Evolutionary conservation across 2,888 invertebrate species (phyloP).

Genomic region (Acleris holmiana): DNA sequence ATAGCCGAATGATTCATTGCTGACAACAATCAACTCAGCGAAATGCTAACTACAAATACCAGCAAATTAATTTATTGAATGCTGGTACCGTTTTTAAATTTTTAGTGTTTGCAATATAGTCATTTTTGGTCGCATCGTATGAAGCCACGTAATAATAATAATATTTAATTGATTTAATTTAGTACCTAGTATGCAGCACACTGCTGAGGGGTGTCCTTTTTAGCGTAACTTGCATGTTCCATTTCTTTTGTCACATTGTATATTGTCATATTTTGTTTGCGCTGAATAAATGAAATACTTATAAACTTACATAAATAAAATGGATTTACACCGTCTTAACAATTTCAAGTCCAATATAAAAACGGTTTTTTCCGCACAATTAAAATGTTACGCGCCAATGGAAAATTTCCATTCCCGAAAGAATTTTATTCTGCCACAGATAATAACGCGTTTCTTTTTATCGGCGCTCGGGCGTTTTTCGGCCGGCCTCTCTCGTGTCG

Average conservation of each 20-base stretch:
- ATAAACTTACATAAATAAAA: background rate
- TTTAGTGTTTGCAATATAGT: no score
- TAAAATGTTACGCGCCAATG: constrained; percentile 1
- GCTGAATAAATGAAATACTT: no score
- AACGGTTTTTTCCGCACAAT: background rate
- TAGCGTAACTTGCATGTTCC: no score
- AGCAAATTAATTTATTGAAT: background rate
- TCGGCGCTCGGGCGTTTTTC: constrained; percentile 19
- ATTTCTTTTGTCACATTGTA: no score
- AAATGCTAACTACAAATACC: background rate
- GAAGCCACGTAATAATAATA: no score
- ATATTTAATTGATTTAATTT: no score
- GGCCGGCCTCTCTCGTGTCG: constrained; percentile 17
- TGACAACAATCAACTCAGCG: constrained; percentile 4
- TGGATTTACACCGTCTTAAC: background rate
- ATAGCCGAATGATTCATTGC: constrained; percentile 28
- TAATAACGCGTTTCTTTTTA: constrained; percentile 12
- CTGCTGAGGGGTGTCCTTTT: no score
- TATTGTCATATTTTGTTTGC: no score
- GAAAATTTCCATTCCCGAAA: background rate
- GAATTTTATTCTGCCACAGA: background rate
- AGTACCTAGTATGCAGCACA: no score
- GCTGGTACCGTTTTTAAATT: no score
- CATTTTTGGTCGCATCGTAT: no score
- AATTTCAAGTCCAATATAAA: background rate